Evolutionary conservation across 2,888 invertebrate species (phyloP), one percentile per base, ranked within the genome.

Genomic region (Drosophila macrothrix): DNA sequence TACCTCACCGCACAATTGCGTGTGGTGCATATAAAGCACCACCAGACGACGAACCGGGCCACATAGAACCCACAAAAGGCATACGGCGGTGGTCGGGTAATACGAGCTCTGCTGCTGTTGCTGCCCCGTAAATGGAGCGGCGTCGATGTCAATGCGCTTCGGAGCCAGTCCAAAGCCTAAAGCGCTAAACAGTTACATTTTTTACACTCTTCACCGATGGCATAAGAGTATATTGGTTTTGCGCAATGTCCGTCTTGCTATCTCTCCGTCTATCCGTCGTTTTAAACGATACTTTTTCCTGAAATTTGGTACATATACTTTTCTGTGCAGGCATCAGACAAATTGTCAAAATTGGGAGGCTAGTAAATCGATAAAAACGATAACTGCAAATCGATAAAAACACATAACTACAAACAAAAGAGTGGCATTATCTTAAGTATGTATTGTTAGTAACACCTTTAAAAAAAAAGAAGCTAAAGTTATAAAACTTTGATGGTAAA

Each of bases 1-100:
- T 87, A 87, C 87, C 90, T 87, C 85, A 87, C 90, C 89, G 75
- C 88, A 83, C 77, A 80, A 71, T 71, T 86, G 88, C 88, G 89
- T 86, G 87, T 78, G 77, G 64, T 52, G 72, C 85, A 89, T 75
- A 76, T 76, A 84, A 88, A 82, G 66, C 19, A 29, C 19, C 41
- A 52, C 49, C 58, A 35, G 56, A 67, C 50, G 59, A 52, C 52
- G 33, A 76, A 68, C 74, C 78, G 67, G 67, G 75, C 62, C 78
- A 73, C 60, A 84, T 81, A 86, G 87, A 89, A 88, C 81, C 79
- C 89, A 79, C 86, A 86, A 84, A 88, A 86, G 85, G 87, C 82
- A 75, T 73, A 16, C 25, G 46, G 16, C 78, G 71, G 71, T 78
- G 71, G 71, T 78, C 82, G 69, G 65, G 83, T 56, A 56, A 56